Evolutionary conservation across 2,113 vertebrate species (phyloP), one percentile per base, ranked within the genome.

Genomic region (Mormoops blainvillei): DNA sequence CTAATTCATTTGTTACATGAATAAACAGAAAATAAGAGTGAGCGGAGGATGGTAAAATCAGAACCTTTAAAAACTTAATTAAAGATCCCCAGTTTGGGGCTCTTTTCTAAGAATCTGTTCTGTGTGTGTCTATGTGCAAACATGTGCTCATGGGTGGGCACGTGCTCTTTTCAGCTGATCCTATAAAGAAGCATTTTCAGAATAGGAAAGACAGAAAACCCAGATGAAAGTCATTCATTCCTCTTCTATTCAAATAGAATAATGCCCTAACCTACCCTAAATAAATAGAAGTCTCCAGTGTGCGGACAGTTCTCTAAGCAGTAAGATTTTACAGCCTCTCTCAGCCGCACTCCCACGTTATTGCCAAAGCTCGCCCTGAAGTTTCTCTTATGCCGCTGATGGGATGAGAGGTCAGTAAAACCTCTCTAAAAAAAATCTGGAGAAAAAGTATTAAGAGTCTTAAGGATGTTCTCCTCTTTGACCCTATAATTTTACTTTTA

Each of bases 241-340:
- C 26, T 89, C 45, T 77, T 76, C 24, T 89, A 18, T 58, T 83
- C 38, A 74, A 50, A 14, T 41, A 63, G 54, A 87, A 56, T 5
- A 67, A 4, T 9, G 4, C 10, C 12, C 45, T 74, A 56, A 50
- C 54, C 10, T 87, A 33, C 33, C 31, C 52, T 38, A 58, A 92
- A 67, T 58, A 80, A 73, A 36, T 7, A 86, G 41, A 81, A 33
- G 28, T 1, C 83, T 94, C 68, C 22, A 26, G 28, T 86, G 28
- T 65, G 74, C 76, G 61, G 67, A 54, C 78, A 86, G 28, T 73
- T 54, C 56, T 83, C 74, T 50, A 63, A 87, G 24, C 54, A 87
- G 68, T 93, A 93, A 94, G 65, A 86, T 71, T 85, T 97, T 85
- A 93, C 36, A 94, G n/a, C 3, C 36, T 90, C 48, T 91, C 77